Base-by-base conservation (phyloP, 2,797 vertebrate species). In the Petrocephalus schoutedeni region DNA sequence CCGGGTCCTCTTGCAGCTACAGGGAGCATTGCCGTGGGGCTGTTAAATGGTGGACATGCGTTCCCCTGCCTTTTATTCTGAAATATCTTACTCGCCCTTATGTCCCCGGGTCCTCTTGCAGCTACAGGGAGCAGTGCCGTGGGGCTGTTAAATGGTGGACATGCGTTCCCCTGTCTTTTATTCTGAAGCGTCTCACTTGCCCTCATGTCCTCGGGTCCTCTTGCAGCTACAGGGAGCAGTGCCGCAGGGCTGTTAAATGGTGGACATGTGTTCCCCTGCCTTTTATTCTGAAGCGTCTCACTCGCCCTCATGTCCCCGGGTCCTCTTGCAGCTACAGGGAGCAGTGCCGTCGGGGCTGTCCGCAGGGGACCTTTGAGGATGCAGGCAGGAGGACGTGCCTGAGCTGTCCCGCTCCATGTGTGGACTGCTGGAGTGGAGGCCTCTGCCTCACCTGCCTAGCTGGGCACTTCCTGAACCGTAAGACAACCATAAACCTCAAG, bases 381-480 rank as follows among this genome's bases (percentile, higher is more conserved):
- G 21, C 51, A 2, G 51, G 4, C 51, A 23, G 2, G 21, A 12
- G 82, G 14, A 51, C 28, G 9, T 84, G 82, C 51, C 21, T 84
- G 9, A 28, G 82, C 82, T 84, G 82, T 12, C 51, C 82, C 10
- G 51, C 82, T 14, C 82, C 82, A 9, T 84, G 82, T 6, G 45
- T 84, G 51, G 82, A 84, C 21, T 84, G 82, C 9, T 84, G 82
- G 82, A 56, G 82, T 23, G 82, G 51, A 8, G 51, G 49, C 10
- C 82, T 53, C n/a, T 84, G 82, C 51, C 82, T 84, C 21, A 84
- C 82, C 21, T 84, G 82, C 82, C 51, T 51, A 2, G 19, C 82
- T 19, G 82, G 82, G 21, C 51, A 84, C 82, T 84, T 84, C 51
- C 82, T 84, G 51, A 84, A 84, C 12, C 19, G 82, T 84, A 84